These are phyloP conservation scores for Siderastrea radians DNA, from an alignment of 92 coral and sea anemone species.

Conservation along the genomic window DNA sequence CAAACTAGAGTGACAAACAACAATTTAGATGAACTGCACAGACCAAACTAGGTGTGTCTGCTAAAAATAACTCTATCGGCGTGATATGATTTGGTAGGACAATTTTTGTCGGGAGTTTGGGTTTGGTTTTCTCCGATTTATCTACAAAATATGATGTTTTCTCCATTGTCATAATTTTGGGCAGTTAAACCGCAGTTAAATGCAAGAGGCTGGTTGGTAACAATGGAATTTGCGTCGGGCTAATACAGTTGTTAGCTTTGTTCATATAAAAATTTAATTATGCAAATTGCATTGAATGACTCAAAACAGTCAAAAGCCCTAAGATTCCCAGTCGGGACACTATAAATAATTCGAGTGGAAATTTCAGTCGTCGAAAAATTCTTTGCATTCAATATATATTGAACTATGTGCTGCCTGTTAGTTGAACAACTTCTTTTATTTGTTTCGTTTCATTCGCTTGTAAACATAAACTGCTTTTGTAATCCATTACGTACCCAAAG, in stretches of 20 bases:
- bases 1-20: constrained; percentile 21
- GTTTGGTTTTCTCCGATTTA: background rate
- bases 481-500: constrained; percentile 1
- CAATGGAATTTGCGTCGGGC: constrained; percentile 27
- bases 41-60: constrained; percentile 9
- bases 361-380: background rate
- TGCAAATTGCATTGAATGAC: background rate
- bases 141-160: background rate
- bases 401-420: background rate
- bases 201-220: background rate
- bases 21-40: background rate
- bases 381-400: background rate
- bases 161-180: background rate
- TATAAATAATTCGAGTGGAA: background rate
- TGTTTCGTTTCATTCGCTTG: background rate
- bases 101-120: background rate
- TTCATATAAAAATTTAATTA: background rate
- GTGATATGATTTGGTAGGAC: background rate
- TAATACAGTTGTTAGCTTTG: background rate
- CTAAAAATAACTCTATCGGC: background rate
- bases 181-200: background rate
- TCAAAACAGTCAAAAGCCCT: background rate
- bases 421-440: background rate
- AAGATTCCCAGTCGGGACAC: background rate
- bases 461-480: background rate